Percentiles rank a stretch among this genome's conserved stretches.
Evolutionary conservation across 2,113 vertebrate species (phyloP).

Genomic region (Fregetta grallaria): DNA sequence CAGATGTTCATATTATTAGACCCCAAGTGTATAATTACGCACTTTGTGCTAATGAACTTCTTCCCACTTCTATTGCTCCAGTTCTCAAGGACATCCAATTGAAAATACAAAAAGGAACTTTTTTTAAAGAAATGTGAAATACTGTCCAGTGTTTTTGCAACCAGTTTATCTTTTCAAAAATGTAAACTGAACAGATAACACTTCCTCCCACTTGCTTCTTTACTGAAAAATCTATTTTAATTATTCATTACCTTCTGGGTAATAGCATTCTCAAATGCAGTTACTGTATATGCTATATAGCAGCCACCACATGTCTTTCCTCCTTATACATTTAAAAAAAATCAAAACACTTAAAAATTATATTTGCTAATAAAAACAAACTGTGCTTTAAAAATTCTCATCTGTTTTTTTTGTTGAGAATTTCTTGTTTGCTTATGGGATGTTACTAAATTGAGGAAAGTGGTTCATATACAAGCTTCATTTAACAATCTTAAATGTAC

Average conservation of each 20-base stretch:
- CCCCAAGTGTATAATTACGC: constrained; percentile 4
- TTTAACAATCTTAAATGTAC: neutral
- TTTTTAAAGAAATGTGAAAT: neutral
- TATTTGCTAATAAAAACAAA: neutral
- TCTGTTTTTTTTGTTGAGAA: neutral
- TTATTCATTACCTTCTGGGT: neutral
- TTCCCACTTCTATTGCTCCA: neutral
- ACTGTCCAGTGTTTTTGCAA: neutral
- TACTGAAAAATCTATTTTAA: constrained; percentile 50
- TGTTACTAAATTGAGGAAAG: neutral
- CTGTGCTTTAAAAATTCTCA: neutral
- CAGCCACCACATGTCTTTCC: neutral
- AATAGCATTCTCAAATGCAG: neutral
- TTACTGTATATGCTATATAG: neutral
- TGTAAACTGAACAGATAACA: neutral
- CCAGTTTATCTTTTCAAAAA: neutral
- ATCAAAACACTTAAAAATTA: neutral
- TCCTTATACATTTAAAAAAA: neutral
- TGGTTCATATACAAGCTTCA: neutral
- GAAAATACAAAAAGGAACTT: neutral
- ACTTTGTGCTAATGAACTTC: constrained; percentile 2
- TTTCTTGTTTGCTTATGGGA: neutral
- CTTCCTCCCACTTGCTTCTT: neutral
- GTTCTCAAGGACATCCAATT: constrained; percentile 16
- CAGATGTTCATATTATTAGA: constrained; percentile 31